Evolutionary conservation across 2,888 invertebrate genomes (phyloP).

Genomic region (Ischnura elegans): DNA sequence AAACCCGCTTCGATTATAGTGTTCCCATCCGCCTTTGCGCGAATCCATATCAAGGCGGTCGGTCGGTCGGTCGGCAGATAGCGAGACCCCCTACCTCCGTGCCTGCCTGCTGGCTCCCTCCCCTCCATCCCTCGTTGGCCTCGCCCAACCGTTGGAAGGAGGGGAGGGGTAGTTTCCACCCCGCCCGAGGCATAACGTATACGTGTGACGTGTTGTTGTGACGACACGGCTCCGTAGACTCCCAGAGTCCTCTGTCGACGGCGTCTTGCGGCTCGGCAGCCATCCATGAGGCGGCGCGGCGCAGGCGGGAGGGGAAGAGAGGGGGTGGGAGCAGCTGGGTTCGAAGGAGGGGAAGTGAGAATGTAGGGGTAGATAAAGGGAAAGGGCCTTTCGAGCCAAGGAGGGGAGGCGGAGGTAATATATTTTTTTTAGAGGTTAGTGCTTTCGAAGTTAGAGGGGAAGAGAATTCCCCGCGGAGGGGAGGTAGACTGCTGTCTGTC

Average conservation of each 20-base stretch:
- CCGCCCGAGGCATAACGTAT: not conserved
- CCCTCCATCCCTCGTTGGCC: not conserved
- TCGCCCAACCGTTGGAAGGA: constrained; percentile 15
- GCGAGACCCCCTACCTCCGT: not conserved
- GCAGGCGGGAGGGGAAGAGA: not conserved
- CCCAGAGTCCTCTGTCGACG: constrained; percentile 57
- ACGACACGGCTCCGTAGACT: constrained; percentile 46
- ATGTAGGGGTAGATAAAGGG: not conserved
- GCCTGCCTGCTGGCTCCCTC: not conserved
- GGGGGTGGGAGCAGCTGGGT: not conserved
- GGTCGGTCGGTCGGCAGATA: not conserved
- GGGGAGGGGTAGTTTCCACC: not conserved
- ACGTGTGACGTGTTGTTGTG: constrained; percentile 65
- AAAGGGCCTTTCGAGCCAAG: not conserved
- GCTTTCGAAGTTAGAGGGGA: not conserved
- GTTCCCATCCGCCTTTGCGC: not conserved
- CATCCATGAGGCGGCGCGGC: constrained; percentile 3
- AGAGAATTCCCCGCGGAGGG: not conserved
- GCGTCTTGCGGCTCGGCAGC: constrained; percentile 46
- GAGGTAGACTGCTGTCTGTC: not conserved
- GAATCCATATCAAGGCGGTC: constrained; percentile 62
- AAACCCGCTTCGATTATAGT: not conserved
- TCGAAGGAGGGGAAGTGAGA: not conserved
- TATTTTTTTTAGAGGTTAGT: constrained; percentile 37
- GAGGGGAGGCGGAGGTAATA: not conserved